Percentiles rank a stretch among this genome's conserved stretches.
phyloP scores from a whole-genome alignment of 2,888 invertebrate genomes.

The Spatulosminthurus flaviceps region DNA sequence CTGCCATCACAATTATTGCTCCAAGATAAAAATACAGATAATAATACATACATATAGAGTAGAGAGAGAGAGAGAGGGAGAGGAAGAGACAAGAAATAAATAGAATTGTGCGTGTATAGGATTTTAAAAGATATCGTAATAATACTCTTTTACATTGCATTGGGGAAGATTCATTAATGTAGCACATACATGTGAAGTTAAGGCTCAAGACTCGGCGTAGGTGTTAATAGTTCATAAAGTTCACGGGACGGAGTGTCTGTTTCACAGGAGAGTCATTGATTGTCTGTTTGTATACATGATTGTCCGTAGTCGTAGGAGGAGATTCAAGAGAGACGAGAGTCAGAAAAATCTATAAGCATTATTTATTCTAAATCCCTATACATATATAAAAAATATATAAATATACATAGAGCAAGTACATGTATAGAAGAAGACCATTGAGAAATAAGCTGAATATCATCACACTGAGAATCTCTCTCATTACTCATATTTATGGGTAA shows the following conservation, averaged over 20 bases:
- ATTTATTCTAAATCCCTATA: neutral
- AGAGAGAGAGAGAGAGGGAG: neutral
- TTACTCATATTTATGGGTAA: slow-evolving; percentile 38
- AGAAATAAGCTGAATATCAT: slow-evolving; percentile 10
- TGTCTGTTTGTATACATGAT: slow-evolving; percentile 32
- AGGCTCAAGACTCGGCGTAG: slow-evolving; percentile 34
- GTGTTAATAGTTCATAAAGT: slow-evolving; percentile 54
- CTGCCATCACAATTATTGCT: too few species aligned
- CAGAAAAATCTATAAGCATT: neutral
- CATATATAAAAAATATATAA: neutral
- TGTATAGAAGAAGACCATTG: neutral
- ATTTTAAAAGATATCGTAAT: neutral
- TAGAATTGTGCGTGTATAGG: neutral
- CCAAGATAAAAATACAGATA: too few species aligned
- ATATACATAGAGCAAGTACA: neutral
- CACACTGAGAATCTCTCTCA: slow-evolving; percentile 22
- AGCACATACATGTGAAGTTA: neutral
- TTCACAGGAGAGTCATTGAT: slow-evolving; percentile 39
- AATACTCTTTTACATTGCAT: neutral
- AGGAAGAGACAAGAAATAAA: neutral
- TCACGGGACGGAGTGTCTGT: slow-evolving; percentile 49
- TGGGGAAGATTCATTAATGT: too few species aligned
- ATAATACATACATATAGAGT: neutral
- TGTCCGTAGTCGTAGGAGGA: slow-evolving; percentile 32
- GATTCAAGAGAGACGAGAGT: neutral